Conservation (phyloP, 2,888 invertebrate genomes). For the Scaptomyza reducta region DNA sequence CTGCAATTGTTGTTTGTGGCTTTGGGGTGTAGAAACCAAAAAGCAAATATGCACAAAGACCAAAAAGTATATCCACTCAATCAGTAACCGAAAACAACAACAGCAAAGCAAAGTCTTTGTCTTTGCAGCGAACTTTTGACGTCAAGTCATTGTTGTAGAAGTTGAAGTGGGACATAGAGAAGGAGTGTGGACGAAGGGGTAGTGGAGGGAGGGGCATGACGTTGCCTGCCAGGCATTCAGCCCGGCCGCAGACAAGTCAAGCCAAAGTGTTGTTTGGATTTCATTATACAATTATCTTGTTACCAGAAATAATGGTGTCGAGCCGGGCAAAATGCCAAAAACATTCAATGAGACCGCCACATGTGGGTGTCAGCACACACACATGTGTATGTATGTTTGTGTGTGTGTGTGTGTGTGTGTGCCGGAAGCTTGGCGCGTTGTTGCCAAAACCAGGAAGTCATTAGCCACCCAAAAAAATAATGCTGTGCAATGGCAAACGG, state of each 20-base stretch:
- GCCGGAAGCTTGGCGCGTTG: constrained; percentile 68
- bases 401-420: constrained; percentile 18
- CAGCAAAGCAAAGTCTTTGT: constrained; percentile 43
- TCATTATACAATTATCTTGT: constrained; percentile 82
- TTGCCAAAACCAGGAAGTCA: constrained; percentile 76
- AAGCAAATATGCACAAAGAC: constrained; percentile 12
- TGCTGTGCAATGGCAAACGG: constrained; percentile 34
- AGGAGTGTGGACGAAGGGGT: background rate
- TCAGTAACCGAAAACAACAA: constrained; percentile 46
- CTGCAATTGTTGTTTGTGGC: constrained; percentile 1
- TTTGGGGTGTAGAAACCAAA: constrained; percentile 9
- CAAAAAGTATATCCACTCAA: constrained; percentile 68
- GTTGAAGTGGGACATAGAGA: constrained; percentile 27
- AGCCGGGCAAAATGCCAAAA: constrained; percentile 79
- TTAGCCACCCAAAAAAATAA: constrained; percentile 51
- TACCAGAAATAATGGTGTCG: constrained; percentile 80
- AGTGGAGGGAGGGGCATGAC: constrained; percentile 6
- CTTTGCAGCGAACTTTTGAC: constrained; percentile 70
- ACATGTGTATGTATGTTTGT: constrained; percentile 3
- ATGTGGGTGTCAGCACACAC: constrained; percentile 48
- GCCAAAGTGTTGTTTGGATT: constrained; percentile 79
- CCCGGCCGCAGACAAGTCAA: constrained; percentile 45
- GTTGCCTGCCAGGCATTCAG: constrained; percentile 23
- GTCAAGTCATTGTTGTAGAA: constrained; percentile 72
- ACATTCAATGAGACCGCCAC: constrained; percentile 69